A percentile compares a stretch with the other conserved stretches of the same genome.
phyloP scores from a whole-genome alignment of 2,113 vertebrate genomes.

The Nyctibius bracteatus region DNA sequence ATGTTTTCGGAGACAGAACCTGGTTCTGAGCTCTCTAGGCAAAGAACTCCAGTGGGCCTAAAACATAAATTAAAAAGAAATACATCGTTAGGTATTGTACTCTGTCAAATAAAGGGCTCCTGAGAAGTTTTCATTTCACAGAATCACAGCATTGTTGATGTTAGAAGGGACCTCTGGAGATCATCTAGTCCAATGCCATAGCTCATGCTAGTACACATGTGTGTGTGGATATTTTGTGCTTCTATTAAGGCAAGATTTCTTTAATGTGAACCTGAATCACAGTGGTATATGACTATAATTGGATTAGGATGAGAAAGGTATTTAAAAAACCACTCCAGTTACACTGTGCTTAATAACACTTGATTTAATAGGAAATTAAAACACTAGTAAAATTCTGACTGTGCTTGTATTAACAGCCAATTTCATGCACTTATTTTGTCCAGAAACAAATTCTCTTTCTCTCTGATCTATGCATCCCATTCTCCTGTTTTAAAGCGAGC shows the following conservation, averaged over 20 bases:
- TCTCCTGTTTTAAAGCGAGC: neutral
- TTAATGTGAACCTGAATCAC: neutral
- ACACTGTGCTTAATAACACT: neutral
- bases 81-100: rapidly evolving
- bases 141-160: neutral
- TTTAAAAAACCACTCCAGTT: neutral
- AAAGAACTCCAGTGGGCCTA: neutral
- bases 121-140: neutral
- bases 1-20: neutral
- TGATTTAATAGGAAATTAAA: neutral
- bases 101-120: neutral
- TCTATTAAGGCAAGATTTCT: neutral
- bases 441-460: neutral
- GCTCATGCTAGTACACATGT: neutral
- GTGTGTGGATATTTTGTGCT: neutral
- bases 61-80: neutral
- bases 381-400: neutral
- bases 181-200: neutral
- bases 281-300: neutral
- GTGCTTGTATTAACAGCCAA: neutral
- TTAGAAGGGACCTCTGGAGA: neutral
- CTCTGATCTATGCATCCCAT: neutral
- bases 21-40: neutral
- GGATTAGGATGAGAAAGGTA: neutral
- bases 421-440: neutral